Conservation (phyloP, 2,113 vertebrate species). For the Paradisaea rubra region DNA sequence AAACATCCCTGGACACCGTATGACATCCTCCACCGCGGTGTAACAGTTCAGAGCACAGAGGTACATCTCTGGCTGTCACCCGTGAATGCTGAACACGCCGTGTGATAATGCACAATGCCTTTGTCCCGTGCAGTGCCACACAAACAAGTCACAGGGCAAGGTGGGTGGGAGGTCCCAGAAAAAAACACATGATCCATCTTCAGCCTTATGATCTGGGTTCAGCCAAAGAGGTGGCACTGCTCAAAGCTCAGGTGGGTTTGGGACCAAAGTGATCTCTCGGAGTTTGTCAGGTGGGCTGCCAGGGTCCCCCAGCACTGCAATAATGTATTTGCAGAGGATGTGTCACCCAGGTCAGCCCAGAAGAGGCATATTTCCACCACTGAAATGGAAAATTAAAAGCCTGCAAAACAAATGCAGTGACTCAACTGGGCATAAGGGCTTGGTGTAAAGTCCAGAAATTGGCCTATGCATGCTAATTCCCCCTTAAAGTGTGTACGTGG, state of each 20-base stretch:
- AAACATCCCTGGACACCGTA: conserved; percentile 1
- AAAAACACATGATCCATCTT: background rate
- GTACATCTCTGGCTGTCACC: background rate
- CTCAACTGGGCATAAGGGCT: background rate
- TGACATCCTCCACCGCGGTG: background rate
- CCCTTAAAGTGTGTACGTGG: accelerated
- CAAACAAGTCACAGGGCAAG: background rate
- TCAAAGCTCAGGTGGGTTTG: accelerated
- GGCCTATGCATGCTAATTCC: background rate
- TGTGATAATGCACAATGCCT: background rate
- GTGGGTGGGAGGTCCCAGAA: background rate
- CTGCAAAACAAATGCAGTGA: conserved; percentile 1
- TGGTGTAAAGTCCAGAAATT: background rate
- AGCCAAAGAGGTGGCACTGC: background rate
- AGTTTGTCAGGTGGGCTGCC: background rate
- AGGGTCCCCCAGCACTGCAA: background rate
- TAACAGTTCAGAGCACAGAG: conserved; percentile 4
- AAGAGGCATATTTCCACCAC: background rate
- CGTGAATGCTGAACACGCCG: background rate
- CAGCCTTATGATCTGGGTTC: background rate
- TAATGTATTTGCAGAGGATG: background rate
- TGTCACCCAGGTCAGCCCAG: background rate
- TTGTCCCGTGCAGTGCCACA: background rate
- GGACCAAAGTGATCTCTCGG: background rate
- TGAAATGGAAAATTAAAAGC: background rate